These are phyloP conservation scores for Bembecia ichneumoniformis DNA, from an alignment of 2,888 invertebrate species.

Conservation along the genomic window DNA sequence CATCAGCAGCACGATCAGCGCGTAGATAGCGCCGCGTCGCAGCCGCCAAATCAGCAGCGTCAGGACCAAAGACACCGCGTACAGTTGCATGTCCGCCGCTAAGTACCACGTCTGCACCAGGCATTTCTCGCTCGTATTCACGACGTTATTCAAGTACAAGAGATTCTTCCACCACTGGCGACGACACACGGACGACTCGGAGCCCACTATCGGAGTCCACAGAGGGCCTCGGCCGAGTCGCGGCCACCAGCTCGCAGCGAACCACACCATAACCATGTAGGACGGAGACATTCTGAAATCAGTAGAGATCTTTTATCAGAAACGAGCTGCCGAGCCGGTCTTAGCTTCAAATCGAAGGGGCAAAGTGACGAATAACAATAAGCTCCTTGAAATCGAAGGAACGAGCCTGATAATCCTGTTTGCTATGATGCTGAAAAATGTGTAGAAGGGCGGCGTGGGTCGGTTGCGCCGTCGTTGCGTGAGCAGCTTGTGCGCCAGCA, in stretches of 20 bases:
- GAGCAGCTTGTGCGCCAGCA: conserved; percentile 57
- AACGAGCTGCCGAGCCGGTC: too few species aligned
- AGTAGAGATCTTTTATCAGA: too few species aligned
- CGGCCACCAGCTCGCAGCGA: conserved; percentile 53
- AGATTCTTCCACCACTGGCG: conserved; percentile 60
- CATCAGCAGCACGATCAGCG: conserved; percentile 28
- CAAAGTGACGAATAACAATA: too few species aligned
- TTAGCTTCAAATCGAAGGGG: too few species aligned
- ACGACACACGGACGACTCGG: conserved; percentile 47
- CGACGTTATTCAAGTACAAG: conserved; percentile 53
- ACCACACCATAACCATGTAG: conserved; percentile 55
- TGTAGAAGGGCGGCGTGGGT: conserved; percentile 23
- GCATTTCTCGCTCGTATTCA: conserved; percentile 50
- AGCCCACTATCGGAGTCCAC: conserved; percentile 45
- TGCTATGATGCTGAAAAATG: conserved; percentile 47
- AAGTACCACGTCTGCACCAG: conserved; percentile 65
- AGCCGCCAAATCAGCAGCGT: conserved; percentile 38
- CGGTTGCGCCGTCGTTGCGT: conserved; percentile 26
- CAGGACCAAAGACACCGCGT: conserved; percentile 37
- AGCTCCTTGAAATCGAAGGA: too few species aligned
- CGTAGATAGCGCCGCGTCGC: conserved; percentile 24
- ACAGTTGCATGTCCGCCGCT: conserved; percentile 63
- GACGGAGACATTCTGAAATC: conserved; percentile 45
- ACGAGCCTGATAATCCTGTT: conserved; percentile 51
- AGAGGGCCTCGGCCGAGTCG: conserved; percentile 38